Conservation (phyloP, 2,797 vertebrate species). For the Rhinoraja longicauda region DNA sequence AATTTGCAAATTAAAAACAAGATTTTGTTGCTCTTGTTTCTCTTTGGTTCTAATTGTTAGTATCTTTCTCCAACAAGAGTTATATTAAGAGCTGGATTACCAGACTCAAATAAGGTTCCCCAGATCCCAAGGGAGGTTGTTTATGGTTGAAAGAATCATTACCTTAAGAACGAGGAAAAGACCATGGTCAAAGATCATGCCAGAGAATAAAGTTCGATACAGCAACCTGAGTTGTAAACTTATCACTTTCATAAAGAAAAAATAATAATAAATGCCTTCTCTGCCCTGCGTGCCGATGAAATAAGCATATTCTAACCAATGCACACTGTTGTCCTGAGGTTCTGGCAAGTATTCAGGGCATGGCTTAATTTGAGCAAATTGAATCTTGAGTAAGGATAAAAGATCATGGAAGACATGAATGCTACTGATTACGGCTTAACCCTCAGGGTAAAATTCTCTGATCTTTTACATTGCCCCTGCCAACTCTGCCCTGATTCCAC, state of each 20-base stretch:
- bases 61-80: too few species aligned
- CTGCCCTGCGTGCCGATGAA: background rate
- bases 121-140: too few species aligned
- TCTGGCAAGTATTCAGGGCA: background rate
- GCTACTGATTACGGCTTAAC: background rate
- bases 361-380: background rate
- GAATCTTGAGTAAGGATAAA: background rate
- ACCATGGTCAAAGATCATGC: too few species aligned
- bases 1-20: too few species aligned
- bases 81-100: too few species aligned
- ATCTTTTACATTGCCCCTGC: background rate
- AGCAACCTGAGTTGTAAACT: too few species aligned
- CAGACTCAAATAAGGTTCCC: too few species aligned
- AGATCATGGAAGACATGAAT: background rate
- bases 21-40: too few species aligned
- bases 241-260: background rate
- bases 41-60: too few species aligned
- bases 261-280: background rate
- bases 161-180: too few species aligned
- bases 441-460: background rate
- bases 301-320: background rate
- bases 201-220: too few species aligned
- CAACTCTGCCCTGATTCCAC: background rate
- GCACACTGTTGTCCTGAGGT: background rate
- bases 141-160: too few species aligned